Base-by-base conservation (phyloP, 2,888 invertebrate species). In the Lomographa bimaculata region DNA sequence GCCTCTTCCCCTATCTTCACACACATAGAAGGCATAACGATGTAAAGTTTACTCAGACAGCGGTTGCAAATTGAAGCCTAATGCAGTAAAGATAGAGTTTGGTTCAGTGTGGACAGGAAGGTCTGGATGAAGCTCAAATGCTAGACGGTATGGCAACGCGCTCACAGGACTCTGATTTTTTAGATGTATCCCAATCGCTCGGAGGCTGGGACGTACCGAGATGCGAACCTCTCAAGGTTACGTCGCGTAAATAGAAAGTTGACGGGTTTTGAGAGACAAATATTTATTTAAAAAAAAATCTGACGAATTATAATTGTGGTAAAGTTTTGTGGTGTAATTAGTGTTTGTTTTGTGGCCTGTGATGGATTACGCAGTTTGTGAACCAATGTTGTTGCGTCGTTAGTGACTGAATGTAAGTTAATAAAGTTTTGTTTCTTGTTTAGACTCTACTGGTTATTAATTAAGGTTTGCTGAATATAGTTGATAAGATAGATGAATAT, bases 111-210 rank as follows among this genome's bases (percentile, higher is more conserved):
- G 33, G 5, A n/a, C 5, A 2, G 2, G 9, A 1, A 3, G 21
- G 16, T 7, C 35, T 32, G 41, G 68, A 62, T 56, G 8, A 30
- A 42, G 52, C 43, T 63, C 8, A 24, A 27, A 23, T 64, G 64
- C 69, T 72, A 72, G 76, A 71, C 73, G 66, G 72, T 67, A 71
- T 68, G 71, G 81, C 77, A 78, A 77, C 78, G 82, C 79, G 83
- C 79, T 81, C 77, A 71, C 79, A 82, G 86, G 82, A 86, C 67
- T 78, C 71, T 62, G 68, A 76, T 81, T 84, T 85, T 86, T 86
- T 81, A 87, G 87, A 87, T 83, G 82, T 78, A 68, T 71, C 70
- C 68, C 63, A 71, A 62, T 62, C 78, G 79, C 56, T 68, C 54
- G 60, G 72, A 72, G 50, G 75, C 69, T 66, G 79, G 65, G 79